Evolutionary conservation across 2,888 invertebrate species (phyloP).

Genomic region (Operophtera brumata): DNA sequence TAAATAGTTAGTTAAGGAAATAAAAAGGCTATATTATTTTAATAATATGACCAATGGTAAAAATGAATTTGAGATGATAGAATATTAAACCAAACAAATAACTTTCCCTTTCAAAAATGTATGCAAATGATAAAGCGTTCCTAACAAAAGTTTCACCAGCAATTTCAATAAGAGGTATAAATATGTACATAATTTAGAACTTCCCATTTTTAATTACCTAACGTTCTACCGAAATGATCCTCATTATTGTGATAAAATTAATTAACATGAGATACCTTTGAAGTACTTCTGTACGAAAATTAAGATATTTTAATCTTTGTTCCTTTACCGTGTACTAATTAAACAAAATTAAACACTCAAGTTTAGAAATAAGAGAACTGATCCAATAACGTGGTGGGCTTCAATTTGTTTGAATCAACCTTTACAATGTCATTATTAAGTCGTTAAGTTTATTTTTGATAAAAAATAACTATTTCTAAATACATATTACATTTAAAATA

Average conservation of each 20-base stretch:
- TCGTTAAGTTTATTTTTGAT: no score
- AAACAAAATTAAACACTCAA: conserved; percentile 19
- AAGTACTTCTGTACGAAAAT: conserved; percentile 42
- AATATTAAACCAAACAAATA: neutral
- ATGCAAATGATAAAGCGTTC: no score
- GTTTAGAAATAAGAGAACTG: neutral
- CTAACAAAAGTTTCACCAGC: conserved; percentile 9
- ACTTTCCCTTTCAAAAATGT: neutral
- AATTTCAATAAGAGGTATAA: conserved; percentile 31
- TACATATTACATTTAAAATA: no score
- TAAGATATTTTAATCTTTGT: conserved; percentile 45
- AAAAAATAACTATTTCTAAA: no score
- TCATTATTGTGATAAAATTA: conserved; percentile 46
- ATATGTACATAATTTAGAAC: conserved; percentile 38
- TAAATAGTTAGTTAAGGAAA: no score
- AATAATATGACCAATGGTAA: no score
- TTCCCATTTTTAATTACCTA: conserved; percentile 38
- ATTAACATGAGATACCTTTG: conserved; percentile 47
- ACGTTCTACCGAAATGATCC: conserved; percentile 39
- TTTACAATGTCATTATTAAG: no score
- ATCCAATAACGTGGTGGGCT: neutral
- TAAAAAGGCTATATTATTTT: no score
- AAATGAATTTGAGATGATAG: neutral
- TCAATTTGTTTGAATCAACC: neutral
- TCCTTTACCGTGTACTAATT: conserved; percentile 25